Percentiles rank a stretch among this genome's conserved stretches.
phyloP scores from a whole-genome alignment of 1,140 invertebrate species.

The Drosophila sturtevanti region DNA sequence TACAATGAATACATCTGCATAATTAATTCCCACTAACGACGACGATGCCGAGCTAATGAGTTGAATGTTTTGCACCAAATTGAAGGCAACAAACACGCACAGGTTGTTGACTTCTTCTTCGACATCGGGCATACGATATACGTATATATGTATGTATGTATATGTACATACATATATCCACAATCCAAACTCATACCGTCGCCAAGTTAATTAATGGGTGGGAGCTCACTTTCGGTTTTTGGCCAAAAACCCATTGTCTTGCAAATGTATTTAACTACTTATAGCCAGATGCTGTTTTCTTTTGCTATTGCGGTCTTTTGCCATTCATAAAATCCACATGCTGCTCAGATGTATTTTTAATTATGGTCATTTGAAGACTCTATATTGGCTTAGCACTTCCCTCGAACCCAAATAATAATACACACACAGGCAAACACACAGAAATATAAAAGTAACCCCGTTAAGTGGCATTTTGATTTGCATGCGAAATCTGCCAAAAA shows the following conservation, averaged over 20 bases:
- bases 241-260: constrained; percentile 21
- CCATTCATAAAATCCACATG: constrained; percentile 62
- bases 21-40: constrained; percentile 76
- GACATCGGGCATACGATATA: too few species aligned
- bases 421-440: not conserved
- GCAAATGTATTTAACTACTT: constrained; percentile 28
- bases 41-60: constrained; percentile 72
- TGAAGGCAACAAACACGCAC: constrained; percentile 72
- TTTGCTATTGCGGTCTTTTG: not conserved
- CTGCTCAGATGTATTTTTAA: constrained; percentile 76
- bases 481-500: constrained; percentile 52
- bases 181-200: constrained; percentile 5
- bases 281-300: constrained; percentile 42
- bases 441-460: constrained; percentile 33
- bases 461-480: constrained; percentile 57
- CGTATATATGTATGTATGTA: too few species aligned
- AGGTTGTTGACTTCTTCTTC: constrained; percentile 79
- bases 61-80: constrained; percentile 67
- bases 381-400: constrained; percentile 30
- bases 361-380: constrained; percentile 66
- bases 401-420: constrained; percentile 5
- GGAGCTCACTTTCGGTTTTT: constrained; percentile 59
- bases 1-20: constrained; percentile 80
- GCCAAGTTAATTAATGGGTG: constrained; percentile 13
- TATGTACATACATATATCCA: too few species aligned